phyloP scores from a whole-genome alignment of 2,113 vertebrate species.

The Calidris pygmaea region DNA sequence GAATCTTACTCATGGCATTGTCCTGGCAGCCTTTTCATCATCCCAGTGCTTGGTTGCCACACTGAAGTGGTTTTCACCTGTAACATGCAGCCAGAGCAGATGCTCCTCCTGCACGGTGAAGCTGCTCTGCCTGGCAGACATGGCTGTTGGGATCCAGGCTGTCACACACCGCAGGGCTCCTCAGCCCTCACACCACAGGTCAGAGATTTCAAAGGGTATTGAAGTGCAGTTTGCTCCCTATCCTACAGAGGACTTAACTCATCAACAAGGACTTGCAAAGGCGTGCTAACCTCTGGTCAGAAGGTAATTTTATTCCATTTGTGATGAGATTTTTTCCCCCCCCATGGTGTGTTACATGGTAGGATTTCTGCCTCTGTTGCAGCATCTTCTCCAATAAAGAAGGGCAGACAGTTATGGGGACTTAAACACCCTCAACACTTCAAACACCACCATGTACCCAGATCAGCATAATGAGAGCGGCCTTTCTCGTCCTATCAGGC shows the following conservation, averaged over 20 bases:
- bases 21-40: background rate
- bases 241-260: background rate
- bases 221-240: background rate
- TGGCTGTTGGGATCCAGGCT: background rate
- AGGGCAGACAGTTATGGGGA: background rate
- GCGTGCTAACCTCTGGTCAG: background rate
- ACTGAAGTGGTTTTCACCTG: background rate
- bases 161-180: background rate
- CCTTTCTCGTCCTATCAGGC: background rate
- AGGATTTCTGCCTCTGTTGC: background rate
- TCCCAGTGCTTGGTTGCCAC: background rate
- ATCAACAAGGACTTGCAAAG: background rate
- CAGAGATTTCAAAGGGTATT: background rate
- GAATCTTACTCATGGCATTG: background rate
- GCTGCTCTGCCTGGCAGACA: background rate
- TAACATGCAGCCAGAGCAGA: background rate
- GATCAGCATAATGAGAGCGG: background rate
- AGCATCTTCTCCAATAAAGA: background rate
- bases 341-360: accelerated
- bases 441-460: background rate
- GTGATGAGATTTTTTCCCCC: background rate
- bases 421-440: background rate
- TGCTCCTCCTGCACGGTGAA: accelerated
- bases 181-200: background rate
- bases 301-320: background rate